These are phyloP conservation scores for Xiphophorus hellerii DNA, from an alignment of 2,113 vertebrate species.

Conservation along the genomic window DNA sequence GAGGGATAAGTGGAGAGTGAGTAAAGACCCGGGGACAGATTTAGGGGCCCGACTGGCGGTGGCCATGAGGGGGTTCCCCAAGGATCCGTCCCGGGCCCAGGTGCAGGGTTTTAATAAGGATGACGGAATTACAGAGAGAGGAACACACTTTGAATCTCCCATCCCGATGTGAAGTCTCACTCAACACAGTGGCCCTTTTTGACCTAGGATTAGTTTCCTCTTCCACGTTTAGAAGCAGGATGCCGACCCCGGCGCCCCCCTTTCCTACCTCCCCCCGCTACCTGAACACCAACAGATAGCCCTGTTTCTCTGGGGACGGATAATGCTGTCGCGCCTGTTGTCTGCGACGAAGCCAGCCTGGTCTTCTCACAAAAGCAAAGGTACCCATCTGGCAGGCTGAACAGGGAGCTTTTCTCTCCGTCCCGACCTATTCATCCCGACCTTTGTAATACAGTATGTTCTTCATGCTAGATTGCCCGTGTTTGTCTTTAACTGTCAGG, in stretches of 20 bases:
- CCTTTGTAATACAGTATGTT: conserved; percentile 14
- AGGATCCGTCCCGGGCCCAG: conserved; percentile 68
- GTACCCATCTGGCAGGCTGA: conserved; percentile 51
- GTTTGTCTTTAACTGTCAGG: conserved; percentile 7
- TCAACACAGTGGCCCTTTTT: conserved; percentile 77
- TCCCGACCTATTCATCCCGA: conserved; percentile 35
- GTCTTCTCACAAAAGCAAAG: conserved; percentile 53
- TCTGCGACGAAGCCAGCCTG: conserved; percentile 65
- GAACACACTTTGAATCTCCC: conserved; percentile 48
- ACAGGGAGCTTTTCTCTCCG: conserved; percentile 45
- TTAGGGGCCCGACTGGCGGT: conserved; percentile 45
- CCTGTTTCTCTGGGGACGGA: conserved; percentile 64
- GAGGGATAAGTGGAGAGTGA: conserved; percentile 57
- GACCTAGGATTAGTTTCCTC: conserved; percentile 81
- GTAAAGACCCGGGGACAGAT: conserved; percentile 68
- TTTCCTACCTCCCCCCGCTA: conserved; percentile 16
- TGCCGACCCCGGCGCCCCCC: conserved; percentile 36
- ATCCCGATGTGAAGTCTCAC: conserved; percentile 75
- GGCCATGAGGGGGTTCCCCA: conserved; percentile 63
- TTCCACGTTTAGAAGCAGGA: conserved; percentile 77
- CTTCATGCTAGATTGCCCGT: conserved; percentile 8
- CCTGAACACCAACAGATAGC: conserved; percentile 69
- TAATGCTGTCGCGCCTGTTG: conserved; percentile 39
- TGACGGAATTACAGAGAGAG: conserved; percentile 39
- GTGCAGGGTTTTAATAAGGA: conserved; percentile 79